Percentiles rank a stretch among this genome's conserved stretches.
phyloP scores from a whole-genome alignment of 2,113 vertebrate species.

The Orientallactaga bullata region DNA sequence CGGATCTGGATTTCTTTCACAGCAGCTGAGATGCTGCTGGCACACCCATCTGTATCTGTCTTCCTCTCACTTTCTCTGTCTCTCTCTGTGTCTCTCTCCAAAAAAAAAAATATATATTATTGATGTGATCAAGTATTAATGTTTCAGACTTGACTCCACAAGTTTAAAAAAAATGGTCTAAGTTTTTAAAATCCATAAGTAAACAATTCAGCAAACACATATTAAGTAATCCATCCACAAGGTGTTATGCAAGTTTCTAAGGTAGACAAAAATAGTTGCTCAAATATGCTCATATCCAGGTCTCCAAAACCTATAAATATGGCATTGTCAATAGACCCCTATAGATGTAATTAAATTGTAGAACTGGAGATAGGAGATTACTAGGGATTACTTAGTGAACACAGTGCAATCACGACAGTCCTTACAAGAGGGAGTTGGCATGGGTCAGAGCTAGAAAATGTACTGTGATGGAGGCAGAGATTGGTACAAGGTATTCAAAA shows the following conservation, averaged over 20 bases:
- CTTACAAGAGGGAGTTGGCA: neutral
- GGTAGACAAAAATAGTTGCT: neutral
- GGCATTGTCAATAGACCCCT: neutral
- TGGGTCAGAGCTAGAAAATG: neutral
- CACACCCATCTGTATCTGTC: too few relatives aligned
- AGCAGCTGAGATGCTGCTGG: too few relatives aligned
- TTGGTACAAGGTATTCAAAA: neutral
- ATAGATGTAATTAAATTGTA: neutral
- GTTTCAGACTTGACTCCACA: neutral
- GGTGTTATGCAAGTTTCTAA: neutral
- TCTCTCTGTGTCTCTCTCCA: too few relatives aligned
- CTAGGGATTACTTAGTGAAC: neutral
- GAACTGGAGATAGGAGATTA: neutral
- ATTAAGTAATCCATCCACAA: slow-evolving; percentile 15
- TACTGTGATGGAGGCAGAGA: neutral
- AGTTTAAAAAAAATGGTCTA: neutral
- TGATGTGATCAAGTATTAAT: neutral
- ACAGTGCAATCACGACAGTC: neutral
- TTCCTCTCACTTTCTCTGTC: too few relatives aligned
- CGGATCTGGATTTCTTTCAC: too few relatives aligned
- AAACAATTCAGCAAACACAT: slow-evolving; percentile 15
- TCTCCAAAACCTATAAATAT: neutral
- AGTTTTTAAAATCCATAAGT: neutral
- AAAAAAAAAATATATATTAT: too few relatives aligned
- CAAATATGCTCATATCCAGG: neutral